These are phyloP conservation scores for Channa maculata DNA, from an alignment of 2,113 vertebrate species.

Conservation along the genomic window DNA sequence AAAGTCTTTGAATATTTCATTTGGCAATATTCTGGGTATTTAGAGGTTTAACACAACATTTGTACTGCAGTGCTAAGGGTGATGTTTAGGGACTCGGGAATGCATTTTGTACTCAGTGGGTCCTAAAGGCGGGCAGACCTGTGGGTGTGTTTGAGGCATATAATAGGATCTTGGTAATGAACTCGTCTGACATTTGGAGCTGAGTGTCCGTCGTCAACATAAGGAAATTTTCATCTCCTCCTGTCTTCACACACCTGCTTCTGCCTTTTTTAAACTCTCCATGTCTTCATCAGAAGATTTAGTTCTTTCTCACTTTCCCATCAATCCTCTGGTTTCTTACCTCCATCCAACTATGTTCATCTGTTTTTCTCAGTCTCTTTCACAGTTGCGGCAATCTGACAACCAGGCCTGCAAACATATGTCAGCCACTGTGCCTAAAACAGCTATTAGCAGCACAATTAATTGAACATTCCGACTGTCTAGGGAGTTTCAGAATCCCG, in stretches of 20 bases:
- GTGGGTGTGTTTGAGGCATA: conserved; percentile 27
- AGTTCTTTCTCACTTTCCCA: not conserved
- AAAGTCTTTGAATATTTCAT: not conserved
- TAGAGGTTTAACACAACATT: not conserved
- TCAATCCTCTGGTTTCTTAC: not conserved
- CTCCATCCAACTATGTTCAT: not conserved
- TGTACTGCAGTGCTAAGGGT: not conserved
- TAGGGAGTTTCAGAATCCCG: not conserved
- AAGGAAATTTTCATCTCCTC: conserved; percentile 16
- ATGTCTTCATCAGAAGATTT: conserved; percentile 5
- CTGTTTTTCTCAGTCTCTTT: not conserved
- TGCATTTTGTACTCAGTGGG: not conserved
- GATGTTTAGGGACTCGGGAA: not conserved
- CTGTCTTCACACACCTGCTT: conserved; percentile 18
- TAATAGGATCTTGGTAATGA: conserved; percentile 45
- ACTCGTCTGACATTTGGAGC: conserved; percentile 74
- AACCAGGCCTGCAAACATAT: not conserved
- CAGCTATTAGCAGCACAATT: not conserved
- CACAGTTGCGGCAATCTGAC: not conserved
- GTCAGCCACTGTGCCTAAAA: not conserved
- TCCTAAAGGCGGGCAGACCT: not conserved
- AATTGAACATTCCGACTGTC: not conserved
- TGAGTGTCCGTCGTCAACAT: conserved; percentile 11
- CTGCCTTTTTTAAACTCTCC: not conserved
- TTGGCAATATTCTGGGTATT: conserved; percentile 1